Conservation (phyloP, 2,888 invertebrate species). For the Himalopsyche japonica region DNA sequence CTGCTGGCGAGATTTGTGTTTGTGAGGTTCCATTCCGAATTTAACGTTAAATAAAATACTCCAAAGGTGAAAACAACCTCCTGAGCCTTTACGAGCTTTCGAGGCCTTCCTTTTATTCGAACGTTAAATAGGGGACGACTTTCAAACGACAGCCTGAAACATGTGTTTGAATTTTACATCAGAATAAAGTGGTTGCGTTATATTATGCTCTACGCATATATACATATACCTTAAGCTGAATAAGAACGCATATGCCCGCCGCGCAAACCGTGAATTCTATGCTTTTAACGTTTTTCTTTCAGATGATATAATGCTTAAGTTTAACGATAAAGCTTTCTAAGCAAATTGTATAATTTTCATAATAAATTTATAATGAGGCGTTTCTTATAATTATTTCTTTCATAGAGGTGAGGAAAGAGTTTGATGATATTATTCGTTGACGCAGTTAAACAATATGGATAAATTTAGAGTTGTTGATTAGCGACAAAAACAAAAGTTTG, state of each 20-base stretch:
- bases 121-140: neutral
- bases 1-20: neutral
- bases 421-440: no score
- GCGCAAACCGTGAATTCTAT: neutral
- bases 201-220: neutral
- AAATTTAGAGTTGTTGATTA: no score
- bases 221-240: neutral
- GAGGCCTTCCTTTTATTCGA: neutral
- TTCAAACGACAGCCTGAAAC: neutral
- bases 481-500: no score
- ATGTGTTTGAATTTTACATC: constrained; percentile 1
- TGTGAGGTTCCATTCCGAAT: neutral
- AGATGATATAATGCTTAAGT: neutral
- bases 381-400: no score
- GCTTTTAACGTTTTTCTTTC: neutral
- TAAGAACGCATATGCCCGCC: neutral
- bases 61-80: neutral
- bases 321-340: no score
- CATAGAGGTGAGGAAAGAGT: no score
- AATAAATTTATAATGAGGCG: no score
- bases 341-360: no score
- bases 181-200: neutral
- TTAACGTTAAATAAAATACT: neutral
- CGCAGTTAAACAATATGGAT: no score
- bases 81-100: neutral